Evolutionary conservation across 1,140 invertebrate species (phyloP), one percentile per base, ranked within the genome.

Genomic region (Bombus confusus): DNA sequence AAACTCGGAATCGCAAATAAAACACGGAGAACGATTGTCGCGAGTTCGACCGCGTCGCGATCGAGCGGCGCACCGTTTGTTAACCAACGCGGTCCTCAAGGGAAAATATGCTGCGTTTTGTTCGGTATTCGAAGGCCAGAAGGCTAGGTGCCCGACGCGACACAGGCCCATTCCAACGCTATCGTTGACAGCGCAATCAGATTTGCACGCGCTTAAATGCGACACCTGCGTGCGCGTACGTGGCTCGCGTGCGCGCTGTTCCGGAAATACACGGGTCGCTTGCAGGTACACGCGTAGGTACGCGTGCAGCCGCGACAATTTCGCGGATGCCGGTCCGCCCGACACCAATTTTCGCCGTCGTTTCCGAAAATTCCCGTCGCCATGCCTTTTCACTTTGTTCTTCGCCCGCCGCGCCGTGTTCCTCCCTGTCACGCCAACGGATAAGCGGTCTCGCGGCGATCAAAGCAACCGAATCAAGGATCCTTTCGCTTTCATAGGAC

Each of bases 161-260:
- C 28, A 59, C 25, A 22, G 43, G 59, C 15, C 47, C 52, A 41
- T 76, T 76, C 34, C 43, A 69, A 59, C 37, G 69, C 22, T 68
- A 68, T 76, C 74, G 22, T 64, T 57, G 66, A 78, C 74, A 43
- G 37, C 22, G 43, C 47, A 69, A 77, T 83, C 81, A 57, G 81
- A 83, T 83, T 83, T 78, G 82, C 82, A 83, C 64, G 64, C 64
- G 82, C 72, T 78, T 77, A 47, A 83, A 71, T 25, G 74, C 64
- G 81, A 77, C 73, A 83, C 81, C 64, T 83, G 74, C 81, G 62
- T 77, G 73, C 43, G n/a, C 62, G 57, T 57, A 77, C 73, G 47
- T 25, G 43, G 80, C 25, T 83, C 62, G 74, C 74, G 74, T 83
- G 62, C 80, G 80, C 73, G 71, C 41, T 73, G 3, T 62, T 9